Conservation (phyloP, 2,888 invertebrate species). For the Tuta absoluta region DNA sequence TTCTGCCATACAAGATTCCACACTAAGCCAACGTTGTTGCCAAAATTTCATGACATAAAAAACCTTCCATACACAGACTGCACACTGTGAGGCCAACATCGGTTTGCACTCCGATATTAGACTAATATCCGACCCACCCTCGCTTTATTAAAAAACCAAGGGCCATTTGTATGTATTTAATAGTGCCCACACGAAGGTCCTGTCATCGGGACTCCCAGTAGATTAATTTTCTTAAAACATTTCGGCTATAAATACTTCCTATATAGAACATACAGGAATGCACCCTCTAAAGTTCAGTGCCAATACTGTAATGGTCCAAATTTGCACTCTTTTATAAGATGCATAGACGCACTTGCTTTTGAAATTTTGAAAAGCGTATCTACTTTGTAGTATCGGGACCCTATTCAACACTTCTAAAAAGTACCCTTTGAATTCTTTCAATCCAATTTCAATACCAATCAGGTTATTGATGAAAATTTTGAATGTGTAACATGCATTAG, state of each 20-base stretch:
- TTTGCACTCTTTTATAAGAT: slow-evolving; percentile 35
- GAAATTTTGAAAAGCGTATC: slow-evolving; percentile 25
- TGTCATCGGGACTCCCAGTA: slow-evolving; percentile 69
- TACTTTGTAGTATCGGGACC: not conserved
- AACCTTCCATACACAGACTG: slow-evolving; percentile 53
- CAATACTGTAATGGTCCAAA: slow-evolving; percentile 38
- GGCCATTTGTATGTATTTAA: slow-evolving; percentile 79
- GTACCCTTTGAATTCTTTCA: slow-evolving; percentile 18
- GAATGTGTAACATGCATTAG: slow-evolving; percentile 36
- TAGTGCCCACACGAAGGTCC: slow-evolving; percentile 59
- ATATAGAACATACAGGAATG: slow-evolving; percentile 24
- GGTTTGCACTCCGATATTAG: slow-evolving; percentile 79
- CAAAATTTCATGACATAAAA: slow-evolving; percentile 62
- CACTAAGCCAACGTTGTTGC: slow-evolving; percentile 43
- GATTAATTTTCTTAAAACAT: slow-evolving; percentile 77
- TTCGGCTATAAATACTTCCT: slow-evolving; percentile 47
- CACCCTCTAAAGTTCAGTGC: slow-evolving; percentile 42
- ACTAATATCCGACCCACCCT: slow-evolving; percentile 78
- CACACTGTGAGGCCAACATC: slow-evolving; percentile 69
- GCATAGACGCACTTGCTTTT: slow-evolving; percentile 34
- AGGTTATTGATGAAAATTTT: slow-evolving; percentile 29
- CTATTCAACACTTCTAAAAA: slow-evolving; percentile 1
- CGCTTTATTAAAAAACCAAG: slow-evolving; percentile 78
- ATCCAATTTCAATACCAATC: slow-evolving; percentile 14
- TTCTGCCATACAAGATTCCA: too few species aligned